phyloP scores from a whole-genome alignment of 2,113 vertebrate genomes.

The Okapia johnstoni region DNA sequence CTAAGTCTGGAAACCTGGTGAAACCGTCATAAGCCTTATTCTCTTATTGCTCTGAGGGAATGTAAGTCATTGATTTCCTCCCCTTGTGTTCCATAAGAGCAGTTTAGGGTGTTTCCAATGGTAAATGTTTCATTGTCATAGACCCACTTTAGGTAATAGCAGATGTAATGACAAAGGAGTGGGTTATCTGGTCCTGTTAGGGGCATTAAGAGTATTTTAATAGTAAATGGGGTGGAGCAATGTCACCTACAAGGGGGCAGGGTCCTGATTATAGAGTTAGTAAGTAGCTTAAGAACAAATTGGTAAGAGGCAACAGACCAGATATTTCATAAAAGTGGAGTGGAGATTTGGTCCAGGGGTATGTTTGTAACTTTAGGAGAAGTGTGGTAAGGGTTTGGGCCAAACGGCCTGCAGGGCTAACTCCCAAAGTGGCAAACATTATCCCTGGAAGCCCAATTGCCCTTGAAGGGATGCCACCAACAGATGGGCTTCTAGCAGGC shows the following conservation, averaged over 20 bases:
- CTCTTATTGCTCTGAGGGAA: not conserved
- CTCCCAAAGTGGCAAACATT: not conserved
- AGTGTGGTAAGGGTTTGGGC: not conserved
- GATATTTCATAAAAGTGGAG: not conserved
- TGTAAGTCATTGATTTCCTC: not conserved
- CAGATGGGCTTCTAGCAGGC: not conserved
- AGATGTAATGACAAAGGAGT: not conserved
- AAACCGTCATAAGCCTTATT: not conserved
- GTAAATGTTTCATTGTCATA: no score
- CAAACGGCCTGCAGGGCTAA: not conserved
- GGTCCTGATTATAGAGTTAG: not conserved
- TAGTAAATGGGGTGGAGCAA: not conserved
- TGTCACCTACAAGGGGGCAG: not conserved
- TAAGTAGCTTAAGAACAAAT: not conserved
- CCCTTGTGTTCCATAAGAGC: not conserved
- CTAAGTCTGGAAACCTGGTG: not conserved
- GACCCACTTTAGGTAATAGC: not conserved
- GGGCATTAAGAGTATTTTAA: not conserved
- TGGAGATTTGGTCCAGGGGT: not conserved
- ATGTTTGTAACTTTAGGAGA: not conserved
- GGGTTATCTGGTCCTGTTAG: not conserved
- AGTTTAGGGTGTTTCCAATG: not conserved
- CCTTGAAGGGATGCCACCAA: not conserved
- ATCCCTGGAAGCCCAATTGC: not conserved
- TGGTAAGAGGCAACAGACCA: not conserved